Percentiles rank a stretch among this genome's conserved stretches.
Evolutionary conservation across 2,797 vertebrate genomes (phyloP).

Genomic region (Cirrhinus mrigala): DNA sequence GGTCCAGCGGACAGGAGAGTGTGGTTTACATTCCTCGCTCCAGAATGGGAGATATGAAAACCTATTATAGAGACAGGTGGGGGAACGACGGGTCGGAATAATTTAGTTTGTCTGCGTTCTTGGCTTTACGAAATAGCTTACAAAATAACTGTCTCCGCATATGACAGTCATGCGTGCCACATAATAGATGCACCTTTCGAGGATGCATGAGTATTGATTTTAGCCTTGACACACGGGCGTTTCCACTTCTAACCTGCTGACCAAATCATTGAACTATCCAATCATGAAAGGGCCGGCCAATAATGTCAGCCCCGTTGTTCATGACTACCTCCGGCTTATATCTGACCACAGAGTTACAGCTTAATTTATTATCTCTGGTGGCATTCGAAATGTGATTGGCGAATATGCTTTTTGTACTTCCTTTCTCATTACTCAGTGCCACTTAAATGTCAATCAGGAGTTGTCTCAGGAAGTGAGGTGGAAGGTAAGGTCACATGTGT

Average conservation of each 20-base stretch:
- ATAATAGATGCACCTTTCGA: slow-evolving; percentile 43
- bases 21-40: slow-evolving; percentile 48
- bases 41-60: slow-evolving; percentile 54
- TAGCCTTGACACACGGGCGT: not conserved
- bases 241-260: slow-evolving; percentile 40
- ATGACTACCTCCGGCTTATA: slow-evolving; percentile 45
- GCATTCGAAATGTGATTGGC: slow-evolving; percentile 72
- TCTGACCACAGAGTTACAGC: slow-evolving; percentile 48
- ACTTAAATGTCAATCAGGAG: slow-evolving; percentile 47
- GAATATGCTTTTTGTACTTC: slow-evolving; percentile 48
- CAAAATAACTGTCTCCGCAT: slow-evolving; percentile 50
- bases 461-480: slow-evolving; percentile 22
- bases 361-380: slow-evolving; percentile 70
- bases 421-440: slow-evolving; percentile 64
- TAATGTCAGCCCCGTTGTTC: slow-evolving; percentile 49
- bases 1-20: slow-evolving; percentile 57
- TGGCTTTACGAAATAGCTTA: slow-evolving; percentile 16
- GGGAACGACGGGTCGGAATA: slow-evolving; percentile 40
- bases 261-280: slow-evolving; percentile 34
- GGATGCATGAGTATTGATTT: slow-evolving; percentile 51
- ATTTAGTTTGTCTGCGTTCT: slow-evolving; percentile 44
- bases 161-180: slow-evolving; percentile 12
- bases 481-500: slow-evolving; percentile 37
- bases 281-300: slow-evolving; percentile 29
- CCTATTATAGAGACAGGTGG: slow-evolving; percentile 50